Conservation (phyloP, 2,113 vertebrate species). For the Mohoua ochrocephala region DNA sequence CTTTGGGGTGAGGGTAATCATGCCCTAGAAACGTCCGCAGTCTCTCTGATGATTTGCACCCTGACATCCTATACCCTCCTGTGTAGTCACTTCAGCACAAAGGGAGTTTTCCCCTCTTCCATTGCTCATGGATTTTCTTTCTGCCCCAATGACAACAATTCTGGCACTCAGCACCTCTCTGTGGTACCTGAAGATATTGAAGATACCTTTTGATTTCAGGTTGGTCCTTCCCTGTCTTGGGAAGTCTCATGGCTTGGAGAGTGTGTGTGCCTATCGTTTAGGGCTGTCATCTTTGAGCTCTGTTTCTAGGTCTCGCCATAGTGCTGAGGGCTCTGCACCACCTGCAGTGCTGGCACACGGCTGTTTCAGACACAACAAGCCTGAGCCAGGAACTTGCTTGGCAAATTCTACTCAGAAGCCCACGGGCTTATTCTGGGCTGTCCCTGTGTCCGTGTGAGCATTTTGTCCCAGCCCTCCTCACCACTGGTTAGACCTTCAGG, state of each 20-base stretch:
- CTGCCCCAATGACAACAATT: neutral
- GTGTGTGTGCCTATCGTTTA: neutral
- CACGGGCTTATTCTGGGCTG: neutral
- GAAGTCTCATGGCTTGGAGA: neutral
- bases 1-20: neutral
- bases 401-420: neutral
- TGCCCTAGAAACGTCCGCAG: neutral
- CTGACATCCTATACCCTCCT: neutral
- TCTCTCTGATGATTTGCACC: neutral
- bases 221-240: neutral
- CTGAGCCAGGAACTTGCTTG: neutral
- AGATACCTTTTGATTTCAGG: neutral
- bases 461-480: neutral
- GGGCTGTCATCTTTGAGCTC: neutral
- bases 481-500: neutral
- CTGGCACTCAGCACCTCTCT: rapidly evolving
- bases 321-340: neutral
- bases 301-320: neutral
- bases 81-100: neutral
- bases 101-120: neutral
- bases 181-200: neutral
- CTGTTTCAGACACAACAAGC: neutral
- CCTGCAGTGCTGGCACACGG: neutral
- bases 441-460: neutral
- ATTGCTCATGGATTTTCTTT: neutral